Conservation (phyloP, 37 sponge, comb jelly and placozoan species). For the Dysidea cf. avara region DNA sequence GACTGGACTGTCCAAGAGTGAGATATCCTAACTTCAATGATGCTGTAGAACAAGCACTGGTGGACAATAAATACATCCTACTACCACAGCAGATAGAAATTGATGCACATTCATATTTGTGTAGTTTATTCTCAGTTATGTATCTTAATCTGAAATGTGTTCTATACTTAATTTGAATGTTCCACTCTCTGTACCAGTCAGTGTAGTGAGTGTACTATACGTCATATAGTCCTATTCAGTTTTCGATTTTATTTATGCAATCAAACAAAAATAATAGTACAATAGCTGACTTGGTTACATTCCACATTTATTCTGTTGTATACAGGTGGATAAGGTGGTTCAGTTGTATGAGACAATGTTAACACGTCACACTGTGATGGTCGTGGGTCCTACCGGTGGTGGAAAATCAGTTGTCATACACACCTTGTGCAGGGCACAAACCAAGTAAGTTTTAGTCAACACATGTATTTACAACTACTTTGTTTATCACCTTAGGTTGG, state of each 20-base stretch:
- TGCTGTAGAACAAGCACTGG: slow-evolving; percentile 88
- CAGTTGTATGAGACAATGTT: slow-evolving; percentile 99
- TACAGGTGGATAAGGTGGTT: slow-evolving; percentile 94
- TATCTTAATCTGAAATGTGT: too few relatives aligned
- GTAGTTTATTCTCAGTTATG: too few relatives aligned
- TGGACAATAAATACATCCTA: slow-evolving; percentile 77
- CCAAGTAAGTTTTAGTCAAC: slow-evolving; percentile 50
- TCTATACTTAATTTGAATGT: too few relatives aligned
- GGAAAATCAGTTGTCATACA: slow-evolving; percentile 98
- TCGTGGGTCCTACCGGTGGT: slow-evolving; percentile 98
- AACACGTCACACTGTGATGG: slow-evolving; percentile 97
- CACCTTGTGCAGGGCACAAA: slow-evolving; percentile 92
- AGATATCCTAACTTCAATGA: slow-evolving; percentile 99
- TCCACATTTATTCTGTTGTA: too few relatives aligned
- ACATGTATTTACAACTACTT: too few relatives aligned
- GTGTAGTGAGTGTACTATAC: background rate
- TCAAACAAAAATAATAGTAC: too few relatives aligned
- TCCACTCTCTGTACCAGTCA: background rate
- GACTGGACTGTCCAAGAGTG: slow-evolving; percentile 97
- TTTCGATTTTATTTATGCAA: too few relatives aligned
- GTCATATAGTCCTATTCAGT: background rate
- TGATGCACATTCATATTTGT: background rate
- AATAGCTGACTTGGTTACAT: too few relatives aligned
- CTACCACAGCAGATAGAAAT: slow-evolving; percentile 83
- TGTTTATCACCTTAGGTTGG: slow-evolving; percentile 81